Conservation (phyloP, 2,797 vertebrate genomes). For the Anolis apletophallus region DNA sequence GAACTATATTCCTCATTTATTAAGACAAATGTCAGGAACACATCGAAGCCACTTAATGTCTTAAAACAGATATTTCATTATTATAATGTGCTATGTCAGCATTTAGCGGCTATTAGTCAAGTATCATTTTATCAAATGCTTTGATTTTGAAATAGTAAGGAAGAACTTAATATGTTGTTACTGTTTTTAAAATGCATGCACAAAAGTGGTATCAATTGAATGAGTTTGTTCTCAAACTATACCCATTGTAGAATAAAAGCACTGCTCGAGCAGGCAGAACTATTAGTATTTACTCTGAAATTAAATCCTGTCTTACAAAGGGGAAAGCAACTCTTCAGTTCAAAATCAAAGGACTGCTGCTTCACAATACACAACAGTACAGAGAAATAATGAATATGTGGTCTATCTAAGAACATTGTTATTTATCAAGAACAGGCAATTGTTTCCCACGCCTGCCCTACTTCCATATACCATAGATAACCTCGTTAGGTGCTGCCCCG, state of each 20-base stretch:
- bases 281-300: not conserved
- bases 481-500: not conserved
- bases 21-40: not conserved
- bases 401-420: not conserved
- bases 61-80: slow-evolving; percentile 12
- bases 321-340: not conserved
- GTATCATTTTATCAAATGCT: slow-evolving; percentile 6
- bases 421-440: no score
- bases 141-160: not conserved
- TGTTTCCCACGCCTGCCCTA: not conserved
- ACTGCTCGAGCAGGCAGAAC: not conserved
- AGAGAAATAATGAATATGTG: not conserved
- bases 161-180: not conserved
- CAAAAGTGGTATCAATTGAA: not conserved
- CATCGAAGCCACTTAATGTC: not conserved
- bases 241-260: not conserved
- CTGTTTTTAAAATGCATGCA: not conserved
- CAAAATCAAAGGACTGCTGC: not conserved
- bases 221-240: not conserved
- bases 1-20: not conserved
- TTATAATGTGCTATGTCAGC: not conserved
- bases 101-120: not conserved
- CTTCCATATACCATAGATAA: not conserved
- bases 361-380: not conserved
- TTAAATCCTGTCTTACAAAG: not conserved